Percentiles rank a stretch among this genome's conserved stretches.
phyloP scores from a whole-genome alignment of 2,888 invertebrate species.

The Cephus nigrinus region DNA sequence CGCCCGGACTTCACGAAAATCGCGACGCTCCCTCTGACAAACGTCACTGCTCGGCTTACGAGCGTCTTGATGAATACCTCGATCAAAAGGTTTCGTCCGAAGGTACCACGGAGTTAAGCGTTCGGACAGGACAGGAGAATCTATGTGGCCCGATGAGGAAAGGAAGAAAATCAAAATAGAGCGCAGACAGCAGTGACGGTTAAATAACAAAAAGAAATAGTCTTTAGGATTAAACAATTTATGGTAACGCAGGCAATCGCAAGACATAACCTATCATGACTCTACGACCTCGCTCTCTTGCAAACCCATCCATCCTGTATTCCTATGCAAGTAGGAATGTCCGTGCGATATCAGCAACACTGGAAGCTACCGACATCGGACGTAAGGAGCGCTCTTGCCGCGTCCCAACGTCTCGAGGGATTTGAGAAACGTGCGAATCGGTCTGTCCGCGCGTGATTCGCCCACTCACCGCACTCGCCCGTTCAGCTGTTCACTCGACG shows the following conservation, averaged over 20 bases:
- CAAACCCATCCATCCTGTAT: neutral
- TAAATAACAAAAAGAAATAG: conserved; percentile 20
- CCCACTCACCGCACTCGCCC: neutral
- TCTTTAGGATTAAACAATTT: conserved; percentile 30
- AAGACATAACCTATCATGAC: conserved; percentile 1
- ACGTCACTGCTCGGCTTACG: conserved; percentile 25
- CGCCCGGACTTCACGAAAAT: neutral
- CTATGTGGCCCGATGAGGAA: neutral
- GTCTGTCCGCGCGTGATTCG: neutral
- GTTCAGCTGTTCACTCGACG: neutral
- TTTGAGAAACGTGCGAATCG: neutral
- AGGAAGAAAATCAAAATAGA: neutral
- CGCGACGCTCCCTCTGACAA: conserved; percentile 24
- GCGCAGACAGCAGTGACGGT: neutral
- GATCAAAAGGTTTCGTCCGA: conserved; percentile 25
- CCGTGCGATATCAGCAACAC: neutral
- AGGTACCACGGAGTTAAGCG: neutral
- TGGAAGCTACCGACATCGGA: neutral
- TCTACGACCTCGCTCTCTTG: neutral
- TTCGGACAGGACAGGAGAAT: neutral
- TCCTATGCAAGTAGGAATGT: neutral
- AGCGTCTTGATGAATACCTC: conserved; percentile 24
- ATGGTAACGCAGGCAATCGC: conserved; percentile 1
- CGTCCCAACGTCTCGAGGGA: neutral
- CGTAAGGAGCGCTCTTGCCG: neutral